Evolutionary conservation across 2,888 invertebrate genomes (phyloP).

Genomic region (Boloria euphrosyne): DNA sequence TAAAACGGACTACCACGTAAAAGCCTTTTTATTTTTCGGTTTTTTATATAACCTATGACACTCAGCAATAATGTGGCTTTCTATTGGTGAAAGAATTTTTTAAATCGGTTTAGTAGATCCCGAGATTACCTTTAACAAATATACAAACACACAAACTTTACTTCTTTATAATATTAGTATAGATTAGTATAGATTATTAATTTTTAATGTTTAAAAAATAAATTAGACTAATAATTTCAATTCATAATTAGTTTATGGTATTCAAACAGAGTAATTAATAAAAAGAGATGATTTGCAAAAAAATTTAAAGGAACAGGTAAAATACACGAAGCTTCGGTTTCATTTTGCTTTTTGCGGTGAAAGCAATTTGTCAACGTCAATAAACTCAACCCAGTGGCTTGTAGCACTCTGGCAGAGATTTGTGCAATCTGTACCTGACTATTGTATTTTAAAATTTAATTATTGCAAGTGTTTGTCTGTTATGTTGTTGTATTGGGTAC

Average conservation of each 20-base stretch:
- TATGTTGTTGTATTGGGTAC: background rate
- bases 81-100: too few species aligned
- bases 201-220: too few species aligned
- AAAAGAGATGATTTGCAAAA: conserved; percentile 37
- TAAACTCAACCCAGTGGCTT: conserved; percentile 33
- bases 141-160: too few species aligned
- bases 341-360: conserved; percentile 38
- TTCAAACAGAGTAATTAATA: conserved; percentile 26
- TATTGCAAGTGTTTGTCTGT: conserved; percentile 3
- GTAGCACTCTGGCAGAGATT: conserved; percentile 32
- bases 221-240: background rate
- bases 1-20: too few species aligned
- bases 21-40: too few species aligned
- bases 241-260: background rate
- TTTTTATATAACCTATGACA: too few species aligned
- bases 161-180: too few species aligned
- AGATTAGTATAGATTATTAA: too few species aligned
- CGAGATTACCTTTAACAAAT: too few species aligned
- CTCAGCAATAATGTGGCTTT: too few species aligned
- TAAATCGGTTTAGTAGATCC: too few species aligned
- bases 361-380: conserved; percentile 40
- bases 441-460: conserved; percentile 24
- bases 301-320: conserved; percentile 33
- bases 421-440: conserved; percentile 29
- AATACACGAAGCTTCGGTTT: conserved; percentile 28